Evolutionary conservation across 2,888 invertebrate species (phyloP).

Genomic region (Aspidiotus rigidus): DNA sequence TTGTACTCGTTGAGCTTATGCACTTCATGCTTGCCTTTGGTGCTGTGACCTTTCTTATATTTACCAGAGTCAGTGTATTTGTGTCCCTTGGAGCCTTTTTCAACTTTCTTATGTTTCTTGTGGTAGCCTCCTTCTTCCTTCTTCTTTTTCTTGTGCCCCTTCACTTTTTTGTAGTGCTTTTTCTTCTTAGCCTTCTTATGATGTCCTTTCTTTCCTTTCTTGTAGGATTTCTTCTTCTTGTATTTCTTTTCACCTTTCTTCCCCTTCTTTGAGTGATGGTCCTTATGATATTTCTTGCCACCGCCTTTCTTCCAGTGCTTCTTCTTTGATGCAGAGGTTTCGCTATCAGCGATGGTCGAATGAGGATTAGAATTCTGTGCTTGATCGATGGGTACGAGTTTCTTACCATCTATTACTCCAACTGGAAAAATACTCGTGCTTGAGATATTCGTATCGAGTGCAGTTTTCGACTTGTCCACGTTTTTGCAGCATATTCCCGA

Average conservation of each 20-base stretch:
- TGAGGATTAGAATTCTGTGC: not conserved
- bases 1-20: constrained; percentile 78
- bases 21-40: constrained; percentile 75
- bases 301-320: constrained; percentile 55
- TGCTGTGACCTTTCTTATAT: constrained; percentile 75
- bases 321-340: constrained; percentile 43
- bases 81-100: constrained; percentile 58
- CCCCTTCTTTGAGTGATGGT: constrained; percentile 56
- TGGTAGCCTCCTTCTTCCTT: constrained; percentile 58
- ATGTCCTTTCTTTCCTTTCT: constrained; percentile 62
- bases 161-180: constrained; percentile 55
- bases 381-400: constrained; percentile 12
- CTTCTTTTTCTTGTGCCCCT: constrained; percentile 54
- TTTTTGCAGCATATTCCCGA: constrained; percentile 9
- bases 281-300: constrained; percentile 57
- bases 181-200: constrained; percentile 57
- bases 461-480: not conserved
- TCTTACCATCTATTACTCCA: not conserved
- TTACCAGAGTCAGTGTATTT: constrained; percentile 60
- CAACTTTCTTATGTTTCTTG: constrained; percentile 55
- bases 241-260: constrained; percentile 64
- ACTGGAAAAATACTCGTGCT: not conserved
- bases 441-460: too few species aligned
- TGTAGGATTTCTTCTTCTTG: constrained; percentile 58
- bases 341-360: constrained; percentile 32